Base-by-base conservation (phyloP, 2,797 vertebrate species). In the Poliocrania exsul region DNA sequence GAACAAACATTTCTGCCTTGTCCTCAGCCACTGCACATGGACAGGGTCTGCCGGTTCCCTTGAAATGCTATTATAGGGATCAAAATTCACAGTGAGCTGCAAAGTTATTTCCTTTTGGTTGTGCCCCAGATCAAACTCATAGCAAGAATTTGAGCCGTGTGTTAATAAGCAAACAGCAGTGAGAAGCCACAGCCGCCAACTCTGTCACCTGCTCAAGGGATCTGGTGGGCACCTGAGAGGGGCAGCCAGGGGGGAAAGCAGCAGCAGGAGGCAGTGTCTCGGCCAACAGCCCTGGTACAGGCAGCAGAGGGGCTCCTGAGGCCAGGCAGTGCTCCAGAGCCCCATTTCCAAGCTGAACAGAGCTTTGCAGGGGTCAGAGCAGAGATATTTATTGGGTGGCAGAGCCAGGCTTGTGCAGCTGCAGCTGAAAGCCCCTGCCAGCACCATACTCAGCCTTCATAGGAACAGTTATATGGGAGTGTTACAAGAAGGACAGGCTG, bases 381-480 rank as follows among this genome's bases (percentile, higher is more conserved):
- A 4, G 31, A 62, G 92, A 71, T 86, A 91, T 94, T 92, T 90
- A 93, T 72, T 72, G 81, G 70, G 84, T 88, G 90, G 89, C 77
- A 92, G 75, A 70, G 38, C 57, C 9, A 13, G 29, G 21, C 62
- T 47, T 9, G 40, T 13, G 4, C 3, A 35, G 85, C 62, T 88
- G 80, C 80, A 66, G 92, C 62, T 69, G 66, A 9, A 23, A 78
- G 51, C 46, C 28, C 58, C 67, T 38, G 86, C 72, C 84, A 95
- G 91, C 62, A 47, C 11, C 10, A 40, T 46, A 44, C 74, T 86
- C n/a, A 83, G 80, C 71, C 77, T 28, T 33, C 7, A 11, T 46
- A 94, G 92, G 86, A 65, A 58, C 1, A 20, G 60, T 20, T 83
- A 87, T 91, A 72, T 1, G 2, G 72, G 81, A 86, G 86, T 51